These are phyloP conservation scores for Alsophila aescularia DNA, from an alignment of 2,888 invertebrate species.

Conservation along the genomic window DNA sequence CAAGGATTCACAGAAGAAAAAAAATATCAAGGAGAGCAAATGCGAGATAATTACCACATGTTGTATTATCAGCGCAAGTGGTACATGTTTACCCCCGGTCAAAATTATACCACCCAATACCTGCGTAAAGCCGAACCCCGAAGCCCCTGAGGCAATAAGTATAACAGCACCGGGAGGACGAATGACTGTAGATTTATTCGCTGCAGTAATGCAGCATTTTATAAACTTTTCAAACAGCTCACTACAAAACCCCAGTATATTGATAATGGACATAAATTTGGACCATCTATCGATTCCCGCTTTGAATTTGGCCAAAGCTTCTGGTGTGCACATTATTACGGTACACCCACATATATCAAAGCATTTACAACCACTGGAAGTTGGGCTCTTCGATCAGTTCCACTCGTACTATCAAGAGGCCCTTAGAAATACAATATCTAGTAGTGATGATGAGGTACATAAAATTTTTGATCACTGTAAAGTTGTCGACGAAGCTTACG, in stretches of 20 bases:
- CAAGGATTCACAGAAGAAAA: background rate
- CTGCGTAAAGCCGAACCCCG: background rate
- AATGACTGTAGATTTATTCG: conserved; percentile 1
- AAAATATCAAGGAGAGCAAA: background rate
- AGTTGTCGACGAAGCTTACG: conserved; percentile 2
- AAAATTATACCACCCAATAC: background rate
- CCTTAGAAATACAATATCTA: background rate
- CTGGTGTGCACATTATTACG: conserved; percentile 8
- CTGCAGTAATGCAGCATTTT: conserved; percentile 13
- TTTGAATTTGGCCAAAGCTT: conserved; percentile 1
- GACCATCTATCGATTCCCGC: conserved; percentile 11
- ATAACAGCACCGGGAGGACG: background rate
- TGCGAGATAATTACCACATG: conserved; percentile 6
- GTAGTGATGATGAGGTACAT: background rate
- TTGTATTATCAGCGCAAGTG: conserved; percentile 9
- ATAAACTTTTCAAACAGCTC: conserved; percentile 5
- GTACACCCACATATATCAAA: conserved; percentile 3
- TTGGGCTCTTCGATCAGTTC: conserved; percentile 1
- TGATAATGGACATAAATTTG: conserved; percentile 14
- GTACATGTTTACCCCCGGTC: conserved; percentile 8
- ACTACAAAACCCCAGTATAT: conserved; percentile 9
- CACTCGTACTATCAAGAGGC: background rate
- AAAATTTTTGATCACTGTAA: too few relatives aligned
- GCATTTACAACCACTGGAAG: conserved; percentile 7
- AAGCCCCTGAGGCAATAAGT: background rate